Evolutionary conservation across 1,140 invertebrate genomes (phyloP).

Genomic region (Babylonia areolata): DNA sequence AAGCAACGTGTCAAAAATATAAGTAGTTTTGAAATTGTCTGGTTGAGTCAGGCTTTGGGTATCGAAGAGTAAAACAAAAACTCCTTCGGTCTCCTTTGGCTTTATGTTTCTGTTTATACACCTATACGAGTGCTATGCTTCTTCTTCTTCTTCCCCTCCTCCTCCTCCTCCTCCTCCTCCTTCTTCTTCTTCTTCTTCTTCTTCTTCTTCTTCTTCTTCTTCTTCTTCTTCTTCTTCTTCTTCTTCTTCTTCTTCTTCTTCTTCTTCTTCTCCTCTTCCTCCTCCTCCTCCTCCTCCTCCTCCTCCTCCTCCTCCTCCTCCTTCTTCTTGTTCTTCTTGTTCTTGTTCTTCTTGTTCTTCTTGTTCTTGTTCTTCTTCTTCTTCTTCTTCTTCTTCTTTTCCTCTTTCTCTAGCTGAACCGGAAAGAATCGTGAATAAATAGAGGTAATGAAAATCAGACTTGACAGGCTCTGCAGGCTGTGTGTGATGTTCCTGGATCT

Average conservation of each 20-base stretch:
- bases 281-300: not conserved
- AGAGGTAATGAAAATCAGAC: too few relatives aligned
- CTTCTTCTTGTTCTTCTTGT: not conserved
- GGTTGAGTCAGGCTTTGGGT: too few relatives aligned
- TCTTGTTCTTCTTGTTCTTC: not conserved
- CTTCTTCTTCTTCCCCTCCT: too few relatives aligned
- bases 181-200: slow-evolving; percentile 25
- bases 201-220: slow-evolving; percentile 24
- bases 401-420: not conserved
- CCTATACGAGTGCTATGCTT: too few relatives aligned
- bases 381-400: not conserved
- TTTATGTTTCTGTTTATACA: too few relatives aligned
- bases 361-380: slow-evolving; percentile 27
- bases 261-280: slow-evolving; percentile 5
- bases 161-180: not conserved
- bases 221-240: slow-evolving; percentile 34
- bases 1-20: too few relatives aligned
- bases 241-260: slow-evolving; percentile 23
- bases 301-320: not conserved
- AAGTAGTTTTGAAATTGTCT: too few relatives aligned
- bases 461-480: too few relatives aligned
- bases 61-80: too few relatives aligned
- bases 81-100: too few relatives aligned
- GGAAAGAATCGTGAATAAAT: too few relatives aligned
- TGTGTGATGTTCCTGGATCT: too few relatives aligned